Evolutionary conservation across 1,140 invertebrate genomes (phyloP), one percentile per base, ranked within the genome.

Genomic region (Teleopsis dalmanni): DNA sequence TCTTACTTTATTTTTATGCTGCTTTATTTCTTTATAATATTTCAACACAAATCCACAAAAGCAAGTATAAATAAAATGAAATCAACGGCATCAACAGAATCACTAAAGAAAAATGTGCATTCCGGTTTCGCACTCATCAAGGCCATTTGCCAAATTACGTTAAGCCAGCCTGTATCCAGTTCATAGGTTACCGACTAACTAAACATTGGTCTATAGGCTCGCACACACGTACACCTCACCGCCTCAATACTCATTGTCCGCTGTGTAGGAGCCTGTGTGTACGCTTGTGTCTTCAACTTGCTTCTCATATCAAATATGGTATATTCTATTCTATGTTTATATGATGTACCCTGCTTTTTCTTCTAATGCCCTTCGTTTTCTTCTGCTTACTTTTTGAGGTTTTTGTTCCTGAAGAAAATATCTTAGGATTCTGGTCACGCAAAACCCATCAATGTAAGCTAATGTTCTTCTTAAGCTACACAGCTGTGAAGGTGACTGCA

Each of bases 381-480:
- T 26, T 26, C 27, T 29, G 13, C 7, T 29, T 8, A 18, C 40
- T 13, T 26, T 5, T 7, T 11, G 4, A 9, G 27, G 9, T 2
- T 23, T 19, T 18, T 43, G 19, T 11, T 10, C 3, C 10, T 6
- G 27, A n/a, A n/a, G n/a, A n/a, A 11, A 8, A 19, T 29, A 11
- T 2, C 27, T 43, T 29, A n/a, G 27, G 21, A 43, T 43, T 43
- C 31, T 19, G 41, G 41, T 43, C 41, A 43, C 41, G 41, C 26
- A 43, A 43, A 43, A 43, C 23, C 41, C 41, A 43, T 43, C 41
- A 43, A 14, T 27, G 41, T 43, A 43, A 43, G 31, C 26, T 43
- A 43, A 43, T 43, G 41, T 43, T 43, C 41, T 29, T 43, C 41
- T 43, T 43, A 31, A 43, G 41, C n/a, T n/a, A n/a, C n/a, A n/a